Base-by-base conservation (phyloP, 1,140 invertebrate genomes). In the Zaprionus taronus region DNA sequence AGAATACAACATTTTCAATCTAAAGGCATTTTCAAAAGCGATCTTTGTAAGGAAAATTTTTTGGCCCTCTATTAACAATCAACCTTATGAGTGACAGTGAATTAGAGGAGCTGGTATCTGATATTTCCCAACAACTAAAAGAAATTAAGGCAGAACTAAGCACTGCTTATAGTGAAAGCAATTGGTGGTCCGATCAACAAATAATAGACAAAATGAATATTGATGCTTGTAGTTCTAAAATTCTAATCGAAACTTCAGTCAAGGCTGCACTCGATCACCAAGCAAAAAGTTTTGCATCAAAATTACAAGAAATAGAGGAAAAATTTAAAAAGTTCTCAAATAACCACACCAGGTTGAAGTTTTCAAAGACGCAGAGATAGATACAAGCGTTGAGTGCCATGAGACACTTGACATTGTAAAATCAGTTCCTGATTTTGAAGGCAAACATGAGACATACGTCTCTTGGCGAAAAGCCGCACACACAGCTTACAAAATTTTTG, bases 401-500 rank as follows among this genome's bases (percentile, higher is more conserved):
- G n/a, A n/a, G n/a, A n/a, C n/a, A n/a, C n/a, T n/a, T n/a, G n/a
- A n/a, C n/a, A n/a, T n/a, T n/a, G n/a, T 85, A 5, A 83, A 85
- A 26, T 81, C 44, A 15, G 6, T 80, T 1, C 49, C 68, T 11
- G 78, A 80, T 11, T 80, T 84, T 24, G 62, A 68, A 2, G 80
- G 78, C 1, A 77, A 66, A 62, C 26, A 41, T 49, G 51, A 81
- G 31, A 75, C 70, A 28, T 77, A 83, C 31, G 72, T 83, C 2
- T 71, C 64, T 22, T 83, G 72, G 63, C 55, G 76, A 9, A 51
- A 76, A 53, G 76, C 79, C 11, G 64, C 66, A 28, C 56, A 77
- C 61, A 70, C 63, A 41, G 79, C 79, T 24, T 81, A 75, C 57
- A 73, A 79, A 67, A 36, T 83, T 26, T 83, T 63, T 53, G 38